Evolutionary conservation across 1,140 invertebrate genomes (phyloP).

Genomic region (Drosophila lini): DNA sequence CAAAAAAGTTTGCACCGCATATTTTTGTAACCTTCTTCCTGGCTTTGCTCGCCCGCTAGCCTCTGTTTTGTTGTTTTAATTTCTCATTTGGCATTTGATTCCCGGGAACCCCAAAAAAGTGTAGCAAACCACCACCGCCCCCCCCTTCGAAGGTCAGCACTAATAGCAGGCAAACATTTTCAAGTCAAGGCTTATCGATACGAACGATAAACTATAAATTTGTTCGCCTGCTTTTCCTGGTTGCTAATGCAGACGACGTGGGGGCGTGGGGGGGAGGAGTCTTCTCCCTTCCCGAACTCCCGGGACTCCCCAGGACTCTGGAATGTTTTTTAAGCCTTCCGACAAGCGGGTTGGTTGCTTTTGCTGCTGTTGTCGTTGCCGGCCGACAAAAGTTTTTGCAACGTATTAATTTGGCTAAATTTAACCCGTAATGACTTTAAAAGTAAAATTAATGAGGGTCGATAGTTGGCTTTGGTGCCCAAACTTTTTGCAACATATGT

Average conservation of each 20-base stretch:
- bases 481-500: slow-evolving; percentile 68
- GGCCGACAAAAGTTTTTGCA: slow-evolving; percentile 71
- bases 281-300: no score
- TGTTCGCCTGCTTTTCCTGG: slow-evolving; percentile 37
- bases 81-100: slow-evolving; percentile 79
- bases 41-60: neutral
- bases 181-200: slow-evolving; percentile 83
- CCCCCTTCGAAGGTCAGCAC: slow-evolving; percentile 60
- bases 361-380: slow-evolving; percentile 9
- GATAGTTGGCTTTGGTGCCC: slow-evolving; percentile 58
- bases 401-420: slow-evolving; percentile 85
- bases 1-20: slow-evolving; percentile 81
- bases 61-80: slow-evolving; percentile 73
- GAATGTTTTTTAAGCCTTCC: slow-evolving; percentile 52
- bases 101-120: slow-evolving; percentile 5
- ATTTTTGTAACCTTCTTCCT: slow-evolving; percentile 77
- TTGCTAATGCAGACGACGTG: slow-evolving; percentile 56
- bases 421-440: slow-evolving; percentile 85
- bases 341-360: slow-evolving; percentile 5
- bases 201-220: slow-evolving; percentile 84
- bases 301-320: neutral
- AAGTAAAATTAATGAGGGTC: slow-evolving; percentile 85
- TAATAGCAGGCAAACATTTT: slow-evolving; percentile 69
- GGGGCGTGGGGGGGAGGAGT: neutral
- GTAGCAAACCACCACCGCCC: neutral